Evolutionary conservation across 1,140 invertebrate genomes (phyloP), one percentile per base, ranked within the genome.

Genomic region (Alviniconcha marisindica): DNA sequence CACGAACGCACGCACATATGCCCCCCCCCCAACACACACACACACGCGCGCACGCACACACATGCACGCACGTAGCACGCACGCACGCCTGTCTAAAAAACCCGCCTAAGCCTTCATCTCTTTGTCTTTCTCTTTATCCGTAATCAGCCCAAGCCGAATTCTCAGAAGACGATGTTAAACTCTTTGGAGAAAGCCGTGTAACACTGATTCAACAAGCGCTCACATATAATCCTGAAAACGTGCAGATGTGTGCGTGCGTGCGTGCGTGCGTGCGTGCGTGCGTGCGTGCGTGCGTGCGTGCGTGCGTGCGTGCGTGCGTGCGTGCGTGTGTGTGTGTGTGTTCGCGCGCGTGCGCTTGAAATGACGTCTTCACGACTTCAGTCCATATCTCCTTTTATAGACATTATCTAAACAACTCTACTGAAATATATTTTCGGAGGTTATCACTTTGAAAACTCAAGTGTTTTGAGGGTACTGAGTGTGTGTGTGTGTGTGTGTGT

Each of bases 231-330:
- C n/a, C n/a, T n/a, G n/a, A n/a, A n/a, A n/a, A n/a, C n/a, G n/a
- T n/a, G n/a, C n/a, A n/a, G n/a, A n/a, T n/a, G n/a, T n/a, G n/a
- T n/a, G n/a, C n/a, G n/a, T n/a, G n/a, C n/a, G n/a, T n/a, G n/a
- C n/a, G n/a, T n/a, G n/a, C n/a, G n/a, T n/a, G n/a, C n/a, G n/a
- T n/a, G n/a, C n/a, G n/a, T 66, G 38, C 28, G 44, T 77, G 76
- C 76, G 76, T 77, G 76, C 44, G 48, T 83, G 56, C 82, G 60
- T 66, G 40, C 69, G 73, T 44, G 51, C 69, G 73, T 83, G 60
- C 54, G 54, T 40, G 76, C 48, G 74, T 78, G 40, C 82, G 74
- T 77, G 66, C 36, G 28, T 69, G 66, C 82, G 74, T 78, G 54
- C 60, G 74, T 78, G n/a, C 40, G 77, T 74, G 76, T 21, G 76